These are phyloP conservation scores for Neoscelio sp. DNA, from an alignment of 2,888 invertebrate genomes.

Conservation along the genomic window DNA sequence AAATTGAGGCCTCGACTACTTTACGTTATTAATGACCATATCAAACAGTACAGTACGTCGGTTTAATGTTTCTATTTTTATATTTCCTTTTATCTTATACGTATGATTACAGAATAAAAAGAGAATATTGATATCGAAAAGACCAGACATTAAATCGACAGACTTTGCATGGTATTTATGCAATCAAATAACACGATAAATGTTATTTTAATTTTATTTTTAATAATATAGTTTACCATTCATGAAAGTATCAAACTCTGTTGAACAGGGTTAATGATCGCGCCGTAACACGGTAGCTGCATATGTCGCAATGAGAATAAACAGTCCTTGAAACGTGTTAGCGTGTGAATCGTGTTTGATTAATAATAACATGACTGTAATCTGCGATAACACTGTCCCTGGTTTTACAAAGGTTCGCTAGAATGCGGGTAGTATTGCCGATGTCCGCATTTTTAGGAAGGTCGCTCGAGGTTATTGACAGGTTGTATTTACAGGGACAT, in stretches of 20 bases:
- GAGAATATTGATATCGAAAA: no score
- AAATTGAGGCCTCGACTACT: no score
- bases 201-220: no score
- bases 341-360: slow-evolving; percentile 34
- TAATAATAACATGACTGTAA: slow-evolving; percentile 51
- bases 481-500: slow-evolving; percentile 29
- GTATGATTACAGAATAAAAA: no score
- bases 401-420: slow-evolving; percentile 30
- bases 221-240: no score
- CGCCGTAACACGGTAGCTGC: slow-evolving; percentile 22
- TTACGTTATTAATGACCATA: no score
- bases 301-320: slow-evolving; percentile 37
- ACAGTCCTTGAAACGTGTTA: slow-evolving; percentile 48
- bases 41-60: no score
- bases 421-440: slow-evolving; percentile 75
- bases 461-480: slow-evolving; percentile 72
- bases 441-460: slow-evolving; percentile 72
- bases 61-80: no score
- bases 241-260: slow-evolving; percentile 17
- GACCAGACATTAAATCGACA: no score
- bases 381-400: slow-evolving; percentile 32
- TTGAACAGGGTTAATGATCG: slow-evolving; percentile 49
- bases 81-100: no score
- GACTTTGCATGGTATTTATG: no score
- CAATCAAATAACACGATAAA: slow-evolving; percentile 10